Base-by-base conservation (phyloP, 2,797 vertebrate species). In the Gymnoscopelus microlampas region DNA sequence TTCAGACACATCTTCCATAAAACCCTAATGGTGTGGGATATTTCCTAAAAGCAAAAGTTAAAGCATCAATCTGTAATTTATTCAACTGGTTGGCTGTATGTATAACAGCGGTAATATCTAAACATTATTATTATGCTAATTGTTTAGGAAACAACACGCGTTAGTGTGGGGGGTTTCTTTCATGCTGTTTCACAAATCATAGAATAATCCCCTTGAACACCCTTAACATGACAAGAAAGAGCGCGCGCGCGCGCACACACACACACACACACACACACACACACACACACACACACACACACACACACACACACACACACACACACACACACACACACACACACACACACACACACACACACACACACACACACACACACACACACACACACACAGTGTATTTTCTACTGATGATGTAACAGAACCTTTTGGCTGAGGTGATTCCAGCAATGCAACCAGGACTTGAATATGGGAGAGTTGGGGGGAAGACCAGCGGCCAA, bases 391-490 rank as follows among this genome's bases (percentile, higher is more conserved):
- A 32, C 10, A 29, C 55, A 29, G 39, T 39, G 2, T 59, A n/a
- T 55, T 24, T 19, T 55, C 19, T 24, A 24, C 3, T 57, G 26
- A 29, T 12, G 55, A 29, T 10, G n/a, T 6, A 2, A 26, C 13
- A 3, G 12, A 74, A 96, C 94, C 95, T 96, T 90, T 59, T 86
- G 78, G 26, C 92, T 94, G 75, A 97, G 93, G 64, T 96, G 90
- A 73, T 86, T 93, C 95, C 95, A 97, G 81, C 95, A 96, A 68
- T 95, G 95, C 75, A 95, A 81, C 95, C 96, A 96, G 73, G 95
- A 96, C 4, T 83, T 85, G 74, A 96, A 97, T 14, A 88, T 73
- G 0, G 95, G 95, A 63, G 93, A 94, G 0, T 91, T 91, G 13
- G 95, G 96, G 74, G 94, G 95, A 57, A 96, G 91, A 64, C 96